phyloP scores from a whole-genome alignment of 1,140 invertebrate genomes.

The Lepidurus arcticus region DNA sequence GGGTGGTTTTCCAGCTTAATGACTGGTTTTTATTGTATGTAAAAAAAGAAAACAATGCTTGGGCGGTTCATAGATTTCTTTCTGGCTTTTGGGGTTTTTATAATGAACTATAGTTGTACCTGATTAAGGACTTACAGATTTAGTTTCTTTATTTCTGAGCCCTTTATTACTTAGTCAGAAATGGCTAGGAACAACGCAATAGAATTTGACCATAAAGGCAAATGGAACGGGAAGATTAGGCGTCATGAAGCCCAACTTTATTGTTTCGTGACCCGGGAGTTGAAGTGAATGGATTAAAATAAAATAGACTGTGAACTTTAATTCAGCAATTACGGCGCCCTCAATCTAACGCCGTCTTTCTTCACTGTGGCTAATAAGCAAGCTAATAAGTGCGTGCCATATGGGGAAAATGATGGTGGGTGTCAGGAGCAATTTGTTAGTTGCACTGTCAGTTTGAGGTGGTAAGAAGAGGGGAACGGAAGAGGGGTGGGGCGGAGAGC shows the following conservation, averaged over 20 bases:
- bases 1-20: too few species aligned
- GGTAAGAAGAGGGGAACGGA: too few species aligned
- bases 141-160: background rate
- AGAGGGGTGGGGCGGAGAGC: too few species aligned
- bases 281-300: background rate
- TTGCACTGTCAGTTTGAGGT: background rate
- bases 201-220: too few species aligned
- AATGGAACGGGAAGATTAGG: too few species aligned
- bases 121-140: background rate
- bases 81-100: too few species aligned
- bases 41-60: background rate
- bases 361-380: background rate
- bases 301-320: background rate
- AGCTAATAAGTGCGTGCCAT: background rate
- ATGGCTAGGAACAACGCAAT: background rate
- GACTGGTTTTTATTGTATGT: too few species aligned
- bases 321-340: too few species aligned
- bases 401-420: background rate
- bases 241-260: background rate
- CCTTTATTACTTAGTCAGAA: background rate
- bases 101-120: background rate
- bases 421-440: conserved; percentile 15
- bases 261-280: background rate
- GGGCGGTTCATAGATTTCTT: too few species aligned
- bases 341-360: too few species aligned